Evolutionary conservation across 2,888 invertebrate genomes (phyloP).

Genomic region (Eupithecia dodoneata): DNA sequence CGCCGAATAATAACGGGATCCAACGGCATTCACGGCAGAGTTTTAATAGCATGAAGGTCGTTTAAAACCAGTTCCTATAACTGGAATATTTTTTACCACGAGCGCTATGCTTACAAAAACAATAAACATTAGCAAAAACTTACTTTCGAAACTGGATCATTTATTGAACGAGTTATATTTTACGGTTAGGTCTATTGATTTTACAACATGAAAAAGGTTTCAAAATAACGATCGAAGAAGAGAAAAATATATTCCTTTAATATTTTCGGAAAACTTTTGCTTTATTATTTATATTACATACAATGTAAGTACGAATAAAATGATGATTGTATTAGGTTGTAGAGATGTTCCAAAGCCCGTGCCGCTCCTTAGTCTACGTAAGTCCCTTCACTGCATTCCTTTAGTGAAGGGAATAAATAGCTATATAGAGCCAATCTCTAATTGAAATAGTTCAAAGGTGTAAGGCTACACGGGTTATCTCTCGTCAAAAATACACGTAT

Average conservation of each 20-base stretch:
- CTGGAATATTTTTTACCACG: conserved; percentile 61
- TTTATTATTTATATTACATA: too few species aligned
- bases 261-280: too few species aligned
- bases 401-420: not conserved
- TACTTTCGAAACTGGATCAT: conserved; percentile 60
- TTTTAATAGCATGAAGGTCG: conserved; percentile 60
- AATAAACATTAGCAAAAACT: conserved; percentile 59
- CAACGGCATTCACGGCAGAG: conserved; percentile 46
- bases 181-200: not conserved
- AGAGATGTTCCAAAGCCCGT: not conserved
- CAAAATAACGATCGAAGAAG: not conserved
- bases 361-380: not conserved
- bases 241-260: not conserved
- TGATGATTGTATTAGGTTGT: not conserved
- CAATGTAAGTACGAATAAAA: not conserved
- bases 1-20: conserved; percentile 45
- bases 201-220: not conserved
- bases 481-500: not conserved
- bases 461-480: not conserved
- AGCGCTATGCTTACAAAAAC: conserved; percentile 60
- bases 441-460: conserved; percentile 3
- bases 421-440: not conserved
- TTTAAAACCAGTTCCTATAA: conserved; percentile 61
- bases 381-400: not conserved
- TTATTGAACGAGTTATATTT: conserved; percentile 17